Evolutionary conservation across 2,888 invertebrate species (phyloP).

Genomic region (Nycteola revayana): DNA sequence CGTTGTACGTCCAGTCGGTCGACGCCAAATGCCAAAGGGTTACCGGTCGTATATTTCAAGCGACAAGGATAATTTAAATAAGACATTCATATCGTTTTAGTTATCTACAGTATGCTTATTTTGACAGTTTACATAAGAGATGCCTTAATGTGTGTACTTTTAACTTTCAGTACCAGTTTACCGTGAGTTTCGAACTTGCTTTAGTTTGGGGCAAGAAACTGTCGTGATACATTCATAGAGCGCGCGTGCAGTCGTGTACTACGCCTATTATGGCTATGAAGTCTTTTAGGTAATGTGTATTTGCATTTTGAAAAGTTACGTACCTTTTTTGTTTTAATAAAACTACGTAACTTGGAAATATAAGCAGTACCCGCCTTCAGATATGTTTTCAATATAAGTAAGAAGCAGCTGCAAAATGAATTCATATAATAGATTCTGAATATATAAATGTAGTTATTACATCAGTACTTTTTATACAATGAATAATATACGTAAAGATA

Average conservation of each 20-base stretch:
- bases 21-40: conserved; percentile 67
- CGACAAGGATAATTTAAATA: conserved; percentile 48
- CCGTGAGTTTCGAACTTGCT: conserved; percentile 18
- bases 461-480: too few relatives aligned
- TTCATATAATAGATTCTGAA: too few relatives aligned
- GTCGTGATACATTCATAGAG: conserved; percentile 32
- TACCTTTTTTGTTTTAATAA: conserved; percentile 11
- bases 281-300: conserved; percentile 27
- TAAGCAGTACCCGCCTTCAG: too few relatives aligned
- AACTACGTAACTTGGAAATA: too few relatives aligned
- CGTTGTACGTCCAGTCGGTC: conserved; percentile 57
- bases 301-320: conserved; percentile 28
- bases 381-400: conserved; percentile 13
- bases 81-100: conserved; percentile 38
- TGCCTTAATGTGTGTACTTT: conserved; percentile 10
- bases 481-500: too few relatives aligned
- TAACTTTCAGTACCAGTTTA: conserved; percentile 10
- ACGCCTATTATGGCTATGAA: conserved; percentile 29
- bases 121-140: conserved; percentile 31
- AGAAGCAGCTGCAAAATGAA: conserved; percentile 13
- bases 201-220: conserved; percentile 22
- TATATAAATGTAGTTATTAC: too few relatives aligned
- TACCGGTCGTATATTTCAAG: conserved; percentile 53
- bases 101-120: conserved; percentile 36
- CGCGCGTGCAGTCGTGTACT: conserved; percentile 35